phyloP scores from a whole-genome alignment of 2,888 invertebrate genomes.

The Itoplectis maculator region DNA sequence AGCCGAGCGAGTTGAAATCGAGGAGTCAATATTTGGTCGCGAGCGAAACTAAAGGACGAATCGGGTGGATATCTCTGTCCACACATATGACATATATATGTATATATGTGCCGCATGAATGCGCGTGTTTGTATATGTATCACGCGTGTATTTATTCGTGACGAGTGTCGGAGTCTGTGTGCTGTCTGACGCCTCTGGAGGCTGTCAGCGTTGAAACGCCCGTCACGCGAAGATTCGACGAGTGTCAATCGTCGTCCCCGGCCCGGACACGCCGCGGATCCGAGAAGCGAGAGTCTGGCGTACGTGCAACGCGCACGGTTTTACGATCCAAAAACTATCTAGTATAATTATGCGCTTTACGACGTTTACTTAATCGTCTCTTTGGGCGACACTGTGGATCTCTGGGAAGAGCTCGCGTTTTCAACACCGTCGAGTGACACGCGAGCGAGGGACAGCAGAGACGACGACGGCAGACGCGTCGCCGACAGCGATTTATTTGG shows the following conservation, averaged over 20 bases:
- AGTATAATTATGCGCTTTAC: conserved; percentile 51
- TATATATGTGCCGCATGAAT: conserved; percentile 6
- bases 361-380: conserved; percentile 39
- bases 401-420: neutral
- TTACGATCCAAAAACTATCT: conserved; percentile 12
- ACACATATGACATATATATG: conserved; percentile 8
- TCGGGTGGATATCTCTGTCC: conserved; percentile 29
- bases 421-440: conserved; percentile 40
- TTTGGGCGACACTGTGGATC: neutral
- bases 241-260: conserved; percentile 59
- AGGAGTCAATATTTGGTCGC: conserved; percentile 58
- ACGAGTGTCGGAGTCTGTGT: conserved; percentile 40
- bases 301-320: neutral
- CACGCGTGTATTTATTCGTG: conserved; percentile 45
- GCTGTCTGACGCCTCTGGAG: conserved; percentile 34
- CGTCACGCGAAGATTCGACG: conserved; percentile 25
- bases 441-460: conserved; percentile 12
- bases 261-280: conserved; percentile 3
- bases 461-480: conserved; percentile 10
- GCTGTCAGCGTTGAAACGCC: conserved; percentile 27
- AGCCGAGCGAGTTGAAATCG: conserved; percentile 37
- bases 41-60: conserved; percentile 48
- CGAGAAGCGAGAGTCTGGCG: conserved; percentile 16
- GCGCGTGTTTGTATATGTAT: neutral
- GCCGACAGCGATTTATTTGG: conserved; percentile 38